Percentiles rank a stretch among this genome's conserved stretches.
These are phyloP conservation scores for Brachyptera putata DNA, from an alignment of 2,888 invertebrate species.

Conservation along the genomic window DNA sequence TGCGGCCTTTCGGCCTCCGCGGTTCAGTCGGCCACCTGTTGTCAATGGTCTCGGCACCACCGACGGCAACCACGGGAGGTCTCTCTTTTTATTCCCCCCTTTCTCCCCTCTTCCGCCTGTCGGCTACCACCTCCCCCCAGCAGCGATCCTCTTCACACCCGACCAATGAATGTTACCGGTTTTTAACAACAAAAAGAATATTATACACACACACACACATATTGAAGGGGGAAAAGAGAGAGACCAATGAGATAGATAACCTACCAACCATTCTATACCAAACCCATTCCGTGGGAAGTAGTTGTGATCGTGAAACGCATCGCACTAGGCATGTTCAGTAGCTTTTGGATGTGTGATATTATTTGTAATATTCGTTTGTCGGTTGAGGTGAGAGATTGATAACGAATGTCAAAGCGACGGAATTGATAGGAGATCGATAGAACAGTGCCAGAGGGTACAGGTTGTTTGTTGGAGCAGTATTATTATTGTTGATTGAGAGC, in stretches of 20 bases:
- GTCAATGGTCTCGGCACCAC: constrained; percentile 25
- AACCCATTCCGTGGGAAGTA: constrained; percentile 3
- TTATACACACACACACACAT: no score
- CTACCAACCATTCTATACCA: no score
- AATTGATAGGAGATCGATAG: no score
- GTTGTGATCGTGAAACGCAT: constrained; percentile 5
- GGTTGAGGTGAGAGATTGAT: no score
- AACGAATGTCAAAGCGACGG: no score
- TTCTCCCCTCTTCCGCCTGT: constrained; percentile 12
- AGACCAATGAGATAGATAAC: neutral
- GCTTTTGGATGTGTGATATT: no score
- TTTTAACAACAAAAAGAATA: constrained; percentile 21
- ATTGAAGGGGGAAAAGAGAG: neutral
- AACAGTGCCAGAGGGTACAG: no score
- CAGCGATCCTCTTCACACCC: constrained; percentile 28
- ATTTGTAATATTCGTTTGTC: no score
- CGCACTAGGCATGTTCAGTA: no score
- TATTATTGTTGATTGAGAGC: no score
- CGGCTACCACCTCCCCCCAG: constrained; percentile 29
- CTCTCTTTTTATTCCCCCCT: constrained; percentile 18
- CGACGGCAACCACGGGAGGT: constrained; percentile 24
- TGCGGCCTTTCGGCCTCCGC: no score
- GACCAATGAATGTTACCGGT: constrained; percentile 30
- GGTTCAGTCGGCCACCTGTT: constrained; percentile 31
- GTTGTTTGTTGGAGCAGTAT: no score